Evolutionary conservation across 1,140 invertebrate genomes (phyloP).

Genomic region (Asbolus verrucosus): DNA sequence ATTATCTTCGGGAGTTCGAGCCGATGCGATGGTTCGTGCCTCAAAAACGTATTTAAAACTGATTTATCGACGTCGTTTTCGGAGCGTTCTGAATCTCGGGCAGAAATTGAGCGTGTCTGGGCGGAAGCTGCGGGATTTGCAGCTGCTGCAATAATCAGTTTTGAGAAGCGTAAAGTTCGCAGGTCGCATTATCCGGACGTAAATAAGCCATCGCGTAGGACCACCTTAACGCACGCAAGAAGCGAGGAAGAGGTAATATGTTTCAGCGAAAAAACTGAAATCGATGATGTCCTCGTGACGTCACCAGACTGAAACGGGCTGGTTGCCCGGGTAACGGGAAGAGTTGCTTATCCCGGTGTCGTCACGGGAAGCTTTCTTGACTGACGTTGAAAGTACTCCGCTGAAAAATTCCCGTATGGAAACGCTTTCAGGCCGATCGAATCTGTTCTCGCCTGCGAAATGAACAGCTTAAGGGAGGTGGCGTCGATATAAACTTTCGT

Average conservation of each 20-base stretch:
- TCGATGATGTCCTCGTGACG: constrained; percentile 49
- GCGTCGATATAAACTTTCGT: constrained; percentile 25
- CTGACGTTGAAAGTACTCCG: constrained; percentile 2
- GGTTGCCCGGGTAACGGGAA: constrained; percentile 45
- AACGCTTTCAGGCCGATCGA: constrained; percentile 21
- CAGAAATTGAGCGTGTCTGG: too few relatives aligned
- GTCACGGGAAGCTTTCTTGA: constrained; percentile 36
- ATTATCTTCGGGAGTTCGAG: too few relatives aligned
- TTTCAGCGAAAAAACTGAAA: constrained; percentile 47
- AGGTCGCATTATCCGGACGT: constrained; percentile 28
- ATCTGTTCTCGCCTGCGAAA: constrained; percentile 20
- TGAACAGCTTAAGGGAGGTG: constrained; percentile 13
- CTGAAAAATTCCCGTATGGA: not conserved
- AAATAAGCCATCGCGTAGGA: constrained; percentile 30
- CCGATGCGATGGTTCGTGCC: too few relatives aligned
- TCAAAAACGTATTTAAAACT: too few relatives aligned
- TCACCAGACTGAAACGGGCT: constrained; percentile 48
- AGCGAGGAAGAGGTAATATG: constrained; percentile 5
- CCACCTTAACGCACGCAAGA: not conserved
- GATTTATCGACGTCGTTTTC: too few relatives aligned
- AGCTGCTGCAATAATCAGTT: constrained; percentile 16
- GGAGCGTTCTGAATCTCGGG: too few relatives aligned
- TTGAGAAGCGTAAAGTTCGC: constrained; percentile 27
- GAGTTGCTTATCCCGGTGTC: constrained; percentile 36
- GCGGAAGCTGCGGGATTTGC: not conserved